A percentile compares a stretch with the other conserved stretches of the same genome.
Evolutionary conservation across 2,113 vertebrate genomes (phyloP).

Genomic region (Uria aalge): DNA sequence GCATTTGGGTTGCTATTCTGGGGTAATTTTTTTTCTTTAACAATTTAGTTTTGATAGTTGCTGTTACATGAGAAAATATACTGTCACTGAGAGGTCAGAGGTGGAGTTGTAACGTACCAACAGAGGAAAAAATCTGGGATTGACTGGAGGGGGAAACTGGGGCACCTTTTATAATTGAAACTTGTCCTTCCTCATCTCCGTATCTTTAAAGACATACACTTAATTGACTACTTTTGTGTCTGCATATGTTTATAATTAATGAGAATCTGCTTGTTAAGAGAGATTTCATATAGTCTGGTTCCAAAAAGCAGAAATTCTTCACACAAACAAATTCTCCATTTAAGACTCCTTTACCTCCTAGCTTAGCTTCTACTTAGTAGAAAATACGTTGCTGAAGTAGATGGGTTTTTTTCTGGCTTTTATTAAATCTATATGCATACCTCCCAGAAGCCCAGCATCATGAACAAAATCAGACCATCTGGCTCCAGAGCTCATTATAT

Average conservation of each 20-base stretch:
- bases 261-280: neutral
- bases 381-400: neutral
- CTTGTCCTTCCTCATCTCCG: neutral
- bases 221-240: neutral
- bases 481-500: neutral
- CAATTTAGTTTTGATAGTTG: neutral
- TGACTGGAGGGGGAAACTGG: fast-evolving
- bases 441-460: neutral
- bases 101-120: neutral
- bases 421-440: neutral
- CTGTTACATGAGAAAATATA: neutral
- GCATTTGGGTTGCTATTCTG: neutral
- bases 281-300: neutral
- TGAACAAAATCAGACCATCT: neutral
- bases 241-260: neutral
- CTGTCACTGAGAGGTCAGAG: neutral
- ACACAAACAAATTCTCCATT: neutral
- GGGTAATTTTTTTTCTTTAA: neutral
- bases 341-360: neutral
- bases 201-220: neutral
- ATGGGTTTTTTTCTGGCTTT: neutral
- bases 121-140: neutral
- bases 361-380: neutral
- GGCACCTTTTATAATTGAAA: neutral
- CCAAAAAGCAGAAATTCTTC: neutral